phyloP scores from a whole-genome alignment of 2,888 invertebrate genomes.

The Machimus atricapillus region DNA sequence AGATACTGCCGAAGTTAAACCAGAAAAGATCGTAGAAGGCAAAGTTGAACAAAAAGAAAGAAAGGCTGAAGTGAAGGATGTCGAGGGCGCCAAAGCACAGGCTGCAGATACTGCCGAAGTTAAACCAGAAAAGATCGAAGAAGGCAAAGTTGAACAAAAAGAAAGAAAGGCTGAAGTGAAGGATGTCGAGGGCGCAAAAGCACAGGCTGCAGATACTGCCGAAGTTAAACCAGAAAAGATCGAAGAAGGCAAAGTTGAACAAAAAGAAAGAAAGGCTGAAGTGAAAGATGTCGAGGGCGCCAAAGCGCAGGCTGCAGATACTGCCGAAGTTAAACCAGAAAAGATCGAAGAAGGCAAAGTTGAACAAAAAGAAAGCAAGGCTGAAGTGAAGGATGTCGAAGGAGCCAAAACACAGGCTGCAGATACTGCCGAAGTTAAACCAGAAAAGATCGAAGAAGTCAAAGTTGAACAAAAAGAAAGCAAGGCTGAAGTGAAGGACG shows the following conservation, averaged over 20 bases:
- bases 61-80: conserved; percentile 33
- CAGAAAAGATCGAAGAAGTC: background rate
- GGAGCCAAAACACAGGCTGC: background rate
- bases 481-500: background rate
- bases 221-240: background rate
- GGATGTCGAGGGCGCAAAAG: conserved; percentile 19
- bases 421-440: background rate
- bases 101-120: background rate
- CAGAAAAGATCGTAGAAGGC: background rate
- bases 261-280: conserved; percentile 44
- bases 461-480: background rate
- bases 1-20: conserved; percentile 32
- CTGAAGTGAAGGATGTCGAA: background rate
- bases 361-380: conserved; percentile 35
- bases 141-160: conserved; percentile 6
- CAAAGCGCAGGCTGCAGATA: conserved; percentile 21
- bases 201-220: background rate
- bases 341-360: conserved; percentile 47
- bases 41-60: conserved; percentile 2
- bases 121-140: conserved; percentile 9
- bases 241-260: background rate
- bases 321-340: conserved; percentile 6
- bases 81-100: background rate
- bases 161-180: background rate
- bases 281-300: conserved; percentile 45